phyloP scores from a whole-genome alignment of 2,113 vertebrate genomes.

The Pterocles burchelli region DNA sequence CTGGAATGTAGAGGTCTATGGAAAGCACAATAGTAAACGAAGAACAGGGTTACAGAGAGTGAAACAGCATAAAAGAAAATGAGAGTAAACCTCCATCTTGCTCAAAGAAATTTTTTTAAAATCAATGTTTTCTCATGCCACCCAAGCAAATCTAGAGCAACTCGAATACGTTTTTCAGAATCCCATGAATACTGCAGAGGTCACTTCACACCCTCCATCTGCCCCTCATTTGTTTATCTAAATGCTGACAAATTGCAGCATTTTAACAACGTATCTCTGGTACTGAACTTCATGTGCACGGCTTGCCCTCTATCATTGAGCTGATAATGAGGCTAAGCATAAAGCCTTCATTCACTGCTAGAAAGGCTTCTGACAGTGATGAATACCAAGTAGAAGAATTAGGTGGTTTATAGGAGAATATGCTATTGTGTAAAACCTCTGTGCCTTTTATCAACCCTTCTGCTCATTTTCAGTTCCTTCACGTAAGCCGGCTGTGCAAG shows the following conservation, averaged over 20 bases:
- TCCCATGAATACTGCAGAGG: constrained; percentile 53
- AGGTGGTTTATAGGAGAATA: constrained; percentile 77
- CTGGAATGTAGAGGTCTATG: constrained; percentile 32
- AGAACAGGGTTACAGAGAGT: constrained; percentile 7
- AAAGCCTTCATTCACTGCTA: constrained; percentile 79
- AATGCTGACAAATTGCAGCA: constrained; percentile 88
- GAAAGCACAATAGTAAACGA: constrained; percentile 58
- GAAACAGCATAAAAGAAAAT: constrained; percentile 44
- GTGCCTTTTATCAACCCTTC: constrained; percentile 77
- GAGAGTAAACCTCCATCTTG: background rate
- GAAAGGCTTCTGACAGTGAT: constrained; percentile 74
- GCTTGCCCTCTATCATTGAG: constrained; percentile 77
- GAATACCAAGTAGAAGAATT: constrained; percentile 80
- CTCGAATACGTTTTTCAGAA: constrained; percentile 67
- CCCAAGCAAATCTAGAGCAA: background rate
- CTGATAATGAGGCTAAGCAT: constrained; percentile 81
- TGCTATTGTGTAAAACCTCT: constrained; percentile 71
- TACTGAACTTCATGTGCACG: constrained; percentile 77
- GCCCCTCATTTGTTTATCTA: constrained; percentile 85
- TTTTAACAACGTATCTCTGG: constrained; percentile 81
- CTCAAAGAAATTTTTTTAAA: background rate
- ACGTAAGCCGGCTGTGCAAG: constrained; percentile 48
- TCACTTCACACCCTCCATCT: constrained; percentile 74
- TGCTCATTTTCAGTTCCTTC: constrained; percentile 81
- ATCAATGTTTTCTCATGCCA: constrained; percentile 24